phyloP scores from a whole-genome alignment of 2,113 vertebrate genomes.

The Platichthys flesus region DNA sequence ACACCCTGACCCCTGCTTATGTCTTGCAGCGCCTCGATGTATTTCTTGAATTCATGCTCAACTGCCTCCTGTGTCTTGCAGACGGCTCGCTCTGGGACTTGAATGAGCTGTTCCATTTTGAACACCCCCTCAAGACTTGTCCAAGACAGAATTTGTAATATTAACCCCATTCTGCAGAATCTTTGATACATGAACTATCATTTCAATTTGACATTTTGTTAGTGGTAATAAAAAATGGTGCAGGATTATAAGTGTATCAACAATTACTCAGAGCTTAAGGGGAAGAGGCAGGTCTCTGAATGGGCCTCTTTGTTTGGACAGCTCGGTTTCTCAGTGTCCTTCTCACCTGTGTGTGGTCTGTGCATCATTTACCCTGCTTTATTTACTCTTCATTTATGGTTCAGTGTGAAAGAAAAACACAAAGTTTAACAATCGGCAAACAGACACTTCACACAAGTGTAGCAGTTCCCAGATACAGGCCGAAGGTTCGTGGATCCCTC shows the following conservation, averaged over 20 bases:
- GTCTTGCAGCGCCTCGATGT: conserved; percentile 22
- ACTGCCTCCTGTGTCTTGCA: conserved; percentile 33
- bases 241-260: background rate
- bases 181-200: no score
- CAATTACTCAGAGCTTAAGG: background rate
- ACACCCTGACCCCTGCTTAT: conserved; percentile 40
- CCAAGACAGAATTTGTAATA: background rate
- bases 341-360: conserved; percentile 59
- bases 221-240: no score
- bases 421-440: conserved; percentile 29
- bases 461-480: conserved; percentile 15
- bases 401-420: conserved; percentile 70
- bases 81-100: conserved; percentile 15
- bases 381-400: conserved; percentile 74
- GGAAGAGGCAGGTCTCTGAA: conserved; percentile 32
- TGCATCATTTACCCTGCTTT: conserved; percentile 41
- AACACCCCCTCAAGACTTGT: background rate
- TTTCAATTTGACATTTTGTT: no score
- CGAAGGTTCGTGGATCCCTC: background rate
- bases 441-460: conserved; percentile 35
- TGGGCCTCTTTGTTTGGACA: conserved; percentile 55
- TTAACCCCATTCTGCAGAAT: background rate
- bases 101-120: background rate
- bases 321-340: conserved; percentile 24
- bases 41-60: conserved; percentile 48